Conservation (phyloP, 2,888 invertebrate species). For the Nymphalis urticae region DNA sequence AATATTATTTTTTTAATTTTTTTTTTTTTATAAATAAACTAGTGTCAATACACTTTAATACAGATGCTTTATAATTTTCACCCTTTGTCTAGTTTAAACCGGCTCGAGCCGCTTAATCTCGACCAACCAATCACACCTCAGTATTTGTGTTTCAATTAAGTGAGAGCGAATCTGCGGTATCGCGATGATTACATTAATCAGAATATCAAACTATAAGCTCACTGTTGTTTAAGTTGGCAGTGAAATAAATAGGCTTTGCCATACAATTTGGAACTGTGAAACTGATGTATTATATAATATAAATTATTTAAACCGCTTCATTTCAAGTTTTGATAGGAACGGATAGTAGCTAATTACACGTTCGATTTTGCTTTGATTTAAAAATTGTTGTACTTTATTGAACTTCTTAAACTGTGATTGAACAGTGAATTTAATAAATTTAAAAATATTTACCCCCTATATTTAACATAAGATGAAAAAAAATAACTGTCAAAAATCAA, state of each 20-base stretch:
- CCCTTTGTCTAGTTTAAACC: constrained; percentile 56
- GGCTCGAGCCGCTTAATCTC: constrained; percentile 56
- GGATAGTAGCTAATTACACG: background rate
- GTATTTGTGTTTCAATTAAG: constrained; percentile 78
- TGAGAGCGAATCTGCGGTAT: constrained; percentile 61
- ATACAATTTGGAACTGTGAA: constrained; percentile 51
- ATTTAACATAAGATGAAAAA: too few species aligned
- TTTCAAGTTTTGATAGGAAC: background rate
- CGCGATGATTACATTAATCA: constrained; percentile 67
- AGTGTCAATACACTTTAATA: constrained; percentile 40
- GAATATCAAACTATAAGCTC: constrained; percentile 40
- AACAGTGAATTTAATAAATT: too few species aligned
- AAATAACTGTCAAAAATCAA: too few species aligned
- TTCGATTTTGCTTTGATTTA: background rate
- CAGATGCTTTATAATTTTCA: constrained; percentile 52
- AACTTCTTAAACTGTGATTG: background rate
- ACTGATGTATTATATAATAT: constrained; percentile 4
- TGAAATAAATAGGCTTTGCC: constrained; percentile 11
- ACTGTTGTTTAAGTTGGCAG: constrained; percentile 32
- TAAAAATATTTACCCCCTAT: too few species aligned
- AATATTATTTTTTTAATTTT: constrained; percentile 28
- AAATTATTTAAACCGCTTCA: background rate
- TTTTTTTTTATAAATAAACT: background rate
- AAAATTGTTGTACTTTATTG: background rate
- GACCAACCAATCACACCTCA: constrained; percentile 68